Evolutionary conservation across 2,888 invertebrate genomes (phyloP), one percentile per base, ranked within the genome.

Genomic region (Thereva nobilitata): DNA sequence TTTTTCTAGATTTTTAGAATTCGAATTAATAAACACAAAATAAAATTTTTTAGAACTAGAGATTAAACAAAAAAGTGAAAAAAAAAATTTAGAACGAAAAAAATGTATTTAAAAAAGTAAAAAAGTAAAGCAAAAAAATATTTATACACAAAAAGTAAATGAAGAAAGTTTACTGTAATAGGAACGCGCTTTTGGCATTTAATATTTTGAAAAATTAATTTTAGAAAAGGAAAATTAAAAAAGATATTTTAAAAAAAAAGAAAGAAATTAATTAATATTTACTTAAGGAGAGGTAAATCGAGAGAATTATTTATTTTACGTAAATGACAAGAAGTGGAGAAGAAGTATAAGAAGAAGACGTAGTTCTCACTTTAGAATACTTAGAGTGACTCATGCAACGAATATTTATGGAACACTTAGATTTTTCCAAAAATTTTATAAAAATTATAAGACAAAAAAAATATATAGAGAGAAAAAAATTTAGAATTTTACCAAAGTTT

Each of bases 381-480:
- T 40, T 67, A 69, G 63, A 54, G 54, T 61, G 78, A 78, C 79
- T 77, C 78, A 79, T 80, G 80, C 80, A 80, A 80, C 80, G 80
- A 80, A 80, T 80, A 80, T 79, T 71, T 79, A 80, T 77, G 79
- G 78, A 80, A 80, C 79, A 79, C 50, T 50, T 61, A 65, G 65
- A 47, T 55, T 65, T 65, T 55, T 65, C 55, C 23, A 6, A 65
- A 54, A 49, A 55, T 65, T 65, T 57, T 65, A 65, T 55, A 49
- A 44, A 57, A 37, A 23, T 23, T 23, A 23, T 23, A 23, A 23
- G 23, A 59, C 40, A 61, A 50, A 50, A 41, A 50, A 50, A 50
- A 8, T 47, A 50, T 61, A 10, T 61, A 61, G 35, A 53, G 40
- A 9, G 5, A 9, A 34, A 40, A 56, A 50, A 42, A 42, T 56